A percentile compares a stretch with the other conserved stretches of the same genome.
Evolutionary conservation across 2,888 invertebrate genomes (phyloP).

Genomic region (Hydraecia micacea): DNA sequence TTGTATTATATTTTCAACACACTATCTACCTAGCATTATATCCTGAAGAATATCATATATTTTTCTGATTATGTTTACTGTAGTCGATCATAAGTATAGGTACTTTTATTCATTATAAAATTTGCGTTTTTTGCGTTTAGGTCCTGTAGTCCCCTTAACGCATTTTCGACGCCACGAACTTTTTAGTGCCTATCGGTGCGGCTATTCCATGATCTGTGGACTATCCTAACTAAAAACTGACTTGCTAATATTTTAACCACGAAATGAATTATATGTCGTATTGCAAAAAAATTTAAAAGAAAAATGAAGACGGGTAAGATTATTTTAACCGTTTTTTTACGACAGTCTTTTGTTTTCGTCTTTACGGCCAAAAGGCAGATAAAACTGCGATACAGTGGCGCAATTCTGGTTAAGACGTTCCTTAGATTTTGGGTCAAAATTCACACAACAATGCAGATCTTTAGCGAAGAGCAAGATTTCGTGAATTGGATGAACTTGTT

Average conservation of each 20-base stretch:
- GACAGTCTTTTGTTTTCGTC: constrained; percentile 18
- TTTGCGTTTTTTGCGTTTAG: too few relatives aligned
- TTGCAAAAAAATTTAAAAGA: neutral
- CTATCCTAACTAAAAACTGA: neutral
- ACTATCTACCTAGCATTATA: too few relatives aligned
- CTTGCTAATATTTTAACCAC: neutral
- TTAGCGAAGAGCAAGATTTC: constrained; percentile 35
- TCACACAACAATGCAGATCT: constrained; percentile 33
- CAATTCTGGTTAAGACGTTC: neutral
- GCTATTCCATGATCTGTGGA: neutral
- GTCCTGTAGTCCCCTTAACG: too few relatives aligned
- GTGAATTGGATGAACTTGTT: constrained; percentile 53
- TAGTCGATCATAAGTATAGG: too few relatives aligned
- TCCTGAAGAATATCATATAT: too few relatives aligned
- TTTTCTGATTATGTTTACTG: too few relatives aligned
- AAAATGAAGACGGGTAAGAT: neutral
- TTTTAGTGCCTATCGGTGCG: neutral
- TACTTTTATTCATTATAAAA: too few relatives aligned
- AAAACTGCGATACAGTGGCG: neutral
- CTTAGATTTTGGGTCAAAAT: constrained; percentile 27
- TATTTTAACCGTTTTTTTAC: constrained; percentile 10
- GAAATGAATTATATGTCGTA: neutral
- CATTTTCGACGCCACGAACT: neutral
- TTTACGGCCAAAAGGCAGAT: neutral
- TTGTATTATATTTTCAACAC: too few relatives aligned